phyloP scores from a whole-genome alignment of 2,797 vertebrate genomes.

The Schizothorax lantsangensis region DNA sequence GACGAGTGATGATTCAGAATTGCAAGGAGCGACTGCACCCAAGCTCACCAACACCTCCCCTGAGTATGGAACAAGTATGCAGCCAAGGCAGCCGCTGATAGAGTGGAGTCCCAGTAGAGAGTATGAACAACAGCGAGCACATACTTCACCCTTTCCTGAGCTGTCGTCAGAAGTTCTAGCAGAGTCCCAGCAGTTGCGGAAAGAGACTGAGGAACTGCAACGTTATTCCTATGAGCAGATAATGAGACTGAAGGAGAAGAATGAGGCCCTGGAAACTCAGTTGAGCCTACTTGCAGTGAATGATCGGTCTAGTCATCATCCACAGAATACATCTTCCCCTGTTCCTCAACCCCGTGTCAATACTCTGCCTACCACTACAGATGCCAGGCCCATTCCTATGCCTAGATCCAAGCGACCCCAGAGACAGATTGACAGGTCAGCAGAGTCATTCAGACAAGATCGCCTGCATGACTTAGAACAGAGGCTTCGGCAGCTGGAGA shows the following conservation, averaged over 20 bases:
- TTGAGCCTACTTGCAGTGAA: not conserved
- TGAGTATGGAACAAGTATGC: not conserved
- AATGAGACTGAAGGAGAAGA: not conserved
- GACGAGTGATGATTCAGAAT: not conserved
- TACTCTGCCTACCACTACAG: not conserved
- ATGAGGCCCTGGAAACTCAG: not conserved
- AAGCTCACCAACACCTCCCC: not conserved
- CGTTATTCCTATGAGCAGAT: not conserved
- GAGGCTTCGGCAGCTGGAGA: no score
- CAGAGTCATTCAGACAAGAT: no score
- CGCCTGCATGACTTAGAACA: no score
- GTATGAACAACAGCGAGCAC: no score
- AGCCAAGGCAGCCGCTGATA: not conserved
- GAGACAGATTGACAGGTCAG: not conserved
- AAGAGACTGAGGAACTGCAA: not conserved
- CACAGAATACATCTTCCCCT: not conserved
- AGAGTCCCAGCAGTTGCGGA: not conserved
- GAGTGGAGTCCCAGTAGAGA: not conserved
- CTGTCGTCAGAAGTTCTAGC: not conserved
- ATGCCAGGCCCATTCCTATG: not conserved
- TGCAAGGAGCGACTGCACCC: not conserved
- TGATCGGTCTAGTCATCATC: not conserved
- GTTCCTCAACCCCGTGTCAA: not conserved
- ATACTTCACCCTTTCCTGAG: no score
- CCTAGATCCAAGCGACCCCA: not conserved